Evolutionary conservation across 2,797 vertebrate species (phyloP).

Genomic region (Pseudocheirus occidentalis): DNA sequence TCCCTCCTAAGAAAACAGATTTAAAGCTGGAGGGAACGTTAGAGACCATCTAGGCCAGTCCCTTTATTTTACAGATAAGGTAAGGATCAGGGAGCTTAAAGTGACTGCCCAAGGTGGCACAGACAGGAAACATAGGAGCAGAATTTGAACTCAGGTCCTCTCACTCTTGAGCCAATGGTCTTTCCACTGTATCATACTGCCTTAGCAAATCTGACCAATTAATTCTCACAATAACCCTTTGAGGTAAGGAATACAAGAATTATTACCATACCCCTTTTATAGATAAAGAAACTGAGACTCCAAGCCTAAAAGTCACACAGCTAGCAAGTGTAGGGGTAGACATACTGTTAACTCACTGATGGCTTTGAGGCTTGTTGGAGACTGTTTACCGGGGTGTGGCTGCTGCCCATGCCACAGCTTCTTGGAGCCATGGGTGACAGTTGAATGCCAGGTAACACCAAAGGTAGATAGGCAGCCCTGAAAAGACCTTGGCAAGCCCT

Average conservation of each 20-base stretch:
- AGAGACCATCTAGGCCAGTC: not conserved
- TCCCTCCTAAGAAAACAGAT: not conserved
- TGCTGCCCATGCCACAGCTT: not conserved
- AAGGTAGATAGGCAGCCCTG: not conserved
- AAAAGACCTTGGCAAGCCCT: not conserved
- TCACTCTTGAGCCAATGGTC: fast-evolving
- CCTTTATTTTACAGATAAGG: not conserved
- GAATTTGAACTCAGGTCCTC: not conserved
- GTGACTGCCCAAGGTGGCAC: not conserved
- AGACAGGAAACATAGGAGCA: not conserved
- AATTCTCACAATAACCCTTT: not conserved
- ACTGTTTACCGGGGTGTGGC: not conserved
- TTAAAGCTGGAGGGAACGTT: not conserved
- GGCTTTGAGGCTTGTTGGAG: not conserved
- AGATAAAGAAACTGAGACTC: not conserved
- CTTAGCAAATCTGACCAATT: not conserved
- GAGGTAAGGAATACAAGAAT: not conserved
- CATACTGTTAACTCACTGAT: not conserved
- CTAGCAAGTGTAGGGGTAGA: not conserved
- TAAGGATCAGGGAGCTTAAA: not conserved
- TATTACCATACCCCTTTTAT: not conserved
- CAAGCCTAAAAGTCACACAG: not conserved
- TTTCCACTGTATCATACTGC: fast-evolving
- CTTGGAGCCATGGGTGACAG: not conserved
- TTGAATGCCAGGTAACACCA: not conserved